Evolutionary conservation across 2,797 vertebrate genomes (phyloP).

Genomic region (Molothrus aeneus): DNA sequence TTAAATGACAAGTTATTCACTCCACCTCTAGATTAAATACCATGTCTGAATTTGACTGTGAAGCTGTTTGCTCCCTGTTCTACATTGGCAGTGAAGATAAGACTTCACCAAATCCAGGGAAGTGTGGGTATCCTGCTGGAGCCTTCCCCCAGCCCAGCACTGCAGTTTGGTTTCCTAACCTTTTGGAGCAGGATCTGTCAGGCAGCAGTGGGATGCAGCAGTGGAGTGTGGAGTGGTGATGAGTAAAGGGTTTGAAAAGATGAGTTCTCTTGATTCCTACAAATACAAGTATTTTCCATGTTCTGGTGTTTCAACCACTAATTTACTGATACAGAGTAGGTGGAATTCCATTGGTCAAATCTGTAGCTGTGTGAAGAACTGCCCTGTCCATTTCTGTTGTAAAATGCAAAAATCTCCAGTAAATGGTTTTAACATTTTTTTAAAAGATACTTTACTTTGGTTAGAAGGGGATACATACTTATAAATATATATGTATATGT

Average conservation of each 20-base stretch:
- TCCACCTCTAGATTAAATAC: neutral
- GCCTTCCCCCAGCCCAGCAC: neutral
- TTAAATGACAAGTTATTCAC: neutral
- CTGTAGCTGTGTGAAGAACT: neutral
- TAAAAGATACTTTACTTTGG: neutral
- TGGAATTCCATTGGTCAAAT: neutral
- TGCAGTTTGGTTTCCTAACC: neutral
- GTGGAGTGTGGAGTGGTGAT: neutral
- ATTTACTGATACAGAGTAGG: neutral
- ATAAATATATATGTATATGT: neutral
- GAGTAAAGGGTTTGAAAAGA: neutral
- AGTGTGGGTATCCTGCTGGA: neutral
- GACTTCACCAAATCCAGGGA: neutral
- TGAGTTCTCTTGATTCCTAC: neutral
- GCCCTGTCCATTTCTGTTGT: neutral
- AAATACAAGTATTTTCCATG: neutral
- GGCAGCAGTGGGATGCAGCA: neutral
- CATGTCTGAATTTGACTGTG: neutral
- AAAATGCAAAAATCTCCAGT: neutral
- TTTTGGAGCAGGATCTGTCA: neutral
- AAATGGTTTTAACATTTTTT: fast-evolving
- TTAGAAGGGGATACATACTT: neutral
- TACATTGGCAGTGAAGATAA: neutral
- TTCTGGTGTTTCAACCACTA: neutral
- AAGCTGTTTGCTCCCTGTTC: neutral